Base-by-base conservation (phyloP, 2,113 vertebrate species). In the Dinomys branickii region DNA sequence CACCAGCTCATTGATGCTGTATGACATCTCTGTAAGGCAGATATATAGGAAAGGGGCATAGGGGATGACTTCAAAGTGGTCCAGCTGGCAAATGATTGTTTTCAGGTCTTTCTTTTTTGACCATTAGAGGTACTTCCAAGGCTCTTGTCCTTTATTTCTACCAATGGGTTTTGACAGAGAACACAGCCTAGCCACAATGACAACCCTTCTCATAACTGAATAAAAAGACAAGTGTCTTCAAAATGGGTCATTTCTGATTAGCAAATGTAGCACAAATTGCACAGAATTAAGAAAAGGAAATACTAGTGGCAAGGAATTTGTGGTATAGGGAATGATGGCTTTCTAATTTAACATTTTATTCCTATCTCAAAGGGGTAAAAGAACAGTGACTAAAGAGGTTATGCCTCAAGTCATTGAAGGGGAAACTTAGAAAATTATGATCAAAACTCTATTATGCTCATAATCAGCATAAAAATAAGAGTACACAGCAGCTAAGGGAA, bases 391-490 rank as follows among this genome's bases (percentile, higher is more conserved):
- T 73, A 88, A 16, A 86, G 77, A 94, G 87, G 63, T 96, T 94
- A 94, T 88, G 77, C 96, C 85, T 94, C 69, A 94, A 96, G 71
- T 52, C 65, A 61, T 61, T 92, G 94, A 96, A 94, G 80, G 65
- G 17, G 67, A 90, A 96, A 94, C 38, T 35, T 94, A 82, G 81
- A 97, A 95, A 97, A 88, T 92, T 85, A 94, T 0, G 8, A 96
- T 56, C 88, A 92, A 91, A 91, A 84, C 65, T 95, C 88, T 50
- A 96, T 88, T 92, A 90, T 65, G 41, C 85, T 95, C 87, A 75
- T 94, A 97, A 97, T 97, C 97, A 96, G 92, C 41, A 88, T 96
- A 82, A 95, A 97, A 97, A 95, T 86, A 97, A 96, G 78, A 95
- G 93, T 47, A 56, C 38, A 85, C 0, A 1, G 58, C 75, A 93